Conservation (phyloP, 30 jellyfish, hydroid and myxozoan genomes). For the Mastigias papua region DNA sequence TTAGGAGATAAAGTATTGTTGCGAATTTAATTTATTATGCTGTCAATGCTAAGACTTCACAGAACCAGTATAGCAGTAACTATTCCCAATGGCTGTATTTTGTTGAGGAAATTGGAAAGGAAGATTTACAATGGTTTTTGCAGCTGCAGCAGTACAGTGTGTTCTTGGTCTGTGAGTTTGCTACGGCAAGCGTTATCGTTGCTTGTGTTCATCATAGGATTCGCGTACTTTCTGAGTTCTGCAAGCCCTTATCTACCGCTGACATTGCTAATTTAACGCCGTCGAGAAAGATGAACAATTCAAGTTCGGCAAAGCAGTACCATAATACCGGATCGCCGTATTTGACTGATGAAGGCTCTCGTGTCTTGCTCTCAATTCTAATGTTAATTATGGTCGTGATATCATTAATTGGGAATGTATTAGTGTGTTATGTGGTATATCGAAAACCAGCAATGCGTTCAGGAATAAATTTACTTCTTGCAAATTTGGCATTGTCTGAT, state of each 20-base stretch:
- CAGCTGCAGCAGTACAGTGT: background rate
- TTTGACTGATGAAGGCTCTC: constrained; percentile 2
- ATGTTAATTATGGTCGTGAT: constrained; percentile 63
- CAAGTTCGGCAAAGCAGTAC: background rate
- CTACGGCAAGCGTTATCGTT: background rate
- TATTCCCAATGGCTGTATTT: background rate
- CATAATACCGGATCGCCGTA: background rate
- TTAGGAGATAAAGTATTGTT: background rate
- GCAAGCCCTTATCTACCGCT: background rate
- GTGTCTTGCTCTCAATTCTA: constrained; percentile 54
- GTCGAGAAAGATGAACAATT: constrained; percentile 4
- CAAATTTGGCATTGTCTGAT: constrained; percentile 93
- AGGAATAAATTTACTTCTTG: constrained; percentile 90
- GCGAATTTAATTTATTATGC: background rate
- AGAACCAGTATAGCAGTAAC: background rate
- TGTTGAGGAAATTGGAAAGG: background rate
- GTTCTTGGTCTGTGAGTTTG: background rate
- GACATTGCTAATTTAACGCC: too few species aligned
- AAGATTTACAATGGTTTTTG: background rate
- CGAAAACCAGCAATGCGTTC: constrained; percentile 98
- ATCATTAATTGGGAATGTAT: constrained; percentile 79
- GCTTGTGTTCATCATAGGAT: background rate
- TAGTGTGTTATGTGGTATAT: constrained; percentile 86
- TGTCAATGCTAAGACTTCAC: background rate
- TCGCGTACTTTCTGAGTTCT: background rate